These are phyloP conservation scores for Oreortyx pictus DNA, from an alignment of 2,797 vertebrate species.

Conservation along the genomic window DNA sequence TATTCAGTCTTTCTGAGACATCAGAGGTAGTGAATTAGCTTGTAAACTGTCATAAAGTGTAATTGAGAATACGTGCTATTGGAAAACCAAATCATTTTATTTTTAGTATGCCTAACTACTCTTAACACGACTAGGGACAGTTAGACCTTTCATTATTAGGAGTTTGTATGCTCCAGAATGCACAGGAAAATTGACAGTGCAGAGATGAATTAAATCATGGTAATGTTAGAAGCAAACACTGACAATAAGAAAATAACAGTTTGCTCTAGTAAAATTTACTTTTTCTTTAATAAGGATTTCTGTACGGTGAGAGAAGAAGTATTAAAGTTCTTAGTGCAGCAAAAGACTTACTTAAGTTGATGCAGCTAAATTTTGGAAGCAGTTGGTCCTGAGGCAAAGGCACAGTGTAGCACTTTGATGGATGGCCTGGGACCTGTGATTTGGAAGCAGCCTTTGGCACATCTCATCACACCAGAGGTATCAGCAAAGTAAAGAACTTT, in stretches of 20 bases:
- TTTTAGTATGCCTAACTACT: slow-evolving; percentile 61
- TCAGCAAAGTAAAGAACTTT: neutral
- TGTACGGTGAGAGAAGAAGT: neutral
- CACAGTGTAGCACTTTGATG: neutral
- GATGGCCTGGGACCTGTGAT: neutral
- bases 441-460: neutral
- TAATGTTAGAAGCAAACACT: slow-evolving; percentile 57
- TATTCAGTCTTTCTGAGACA: slow-evolving; percentile 22
- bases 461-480: neutral
- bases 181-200: slow-evolving; percentile 17
- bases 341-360: neutral
- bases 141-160: slow-evolving; percentile 70
- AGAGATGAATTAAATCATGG: slow-evolving; percentile 59
- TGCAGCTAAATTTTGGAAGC: neutral
- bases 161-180: slow-evolving; percentile 62
- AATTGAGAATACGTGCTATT: slow-evolving; percentile 60
- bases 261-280: neutral
- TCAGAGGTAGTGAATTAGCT: slow-evolving; percentile 31
- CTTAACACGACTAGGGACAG: slow-evolving; percentile 60
- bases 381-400: neutral
- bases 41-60: slow-evolving; percentile 42
- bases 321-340: neutral
- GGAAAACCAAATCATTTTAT: slow-evolving; percentile 62
- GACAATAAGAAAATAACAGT: slow-evolving; percentile 44
- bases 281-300: slow-evolving; percentile 7